Evolutionary conservation across 2,797 vertebrate genomes (phyloP), one percentile per base, ranked within the genome.

Genomic region (Siniperca undulata): DNA sequence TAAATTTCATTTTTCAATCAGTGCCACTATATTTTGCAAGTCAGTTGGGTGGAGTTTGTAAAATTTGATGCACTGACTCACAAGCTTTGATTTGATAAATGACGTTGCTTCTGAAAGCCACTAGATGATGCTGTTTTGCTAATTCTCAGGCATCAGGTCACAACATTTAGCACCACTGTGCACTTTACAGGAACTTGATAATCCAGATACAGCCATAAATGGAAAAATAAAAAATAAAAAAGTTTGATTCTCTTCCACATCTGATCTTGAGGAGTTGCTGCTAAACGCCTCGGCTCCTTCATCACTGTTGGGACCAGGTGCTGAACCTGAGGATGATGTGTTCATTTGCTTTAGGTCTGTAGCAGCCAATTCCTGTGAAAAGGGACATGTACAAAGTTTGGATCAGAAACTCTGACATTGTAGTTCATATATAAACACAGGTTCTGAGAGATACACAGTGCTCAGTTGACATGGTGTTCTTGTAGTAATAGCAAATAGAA

Each of bases 311-410:
- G 24, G 65, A 11, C 92, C 88, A 90, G 10, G 61, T 90, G 74
- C 81, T 93, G 82, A 93, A 92, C 72, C 84, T 92, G 2, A 95
- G 89, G 73, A 95, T n/a, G 61, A 96, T 90, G 69, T 93, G 88
- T 61, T 95, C 92, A 4, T 92, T 64, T 38, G 44, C 79, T 82
- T 78, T 70, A 2, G 87, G 92, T 69, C 4, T 84, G 83, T 94
- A 95, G 82, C 94, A 95, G 81, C 92, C 89, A 2, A 94, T 76
- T 76, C 93, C 93, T 95, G 90, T 67, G 44, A 72, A 44, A 74
- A 70, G 12, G 66, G 42, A 79, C 7, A 22, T 14, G 19, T 3
- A 24, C 38, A 42, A 12, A 20, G 22, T 60, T 58, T 74, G 16
- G 2, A 77, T 72, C 24, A 53, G 24, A 44, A 62, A 62, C 40